Base-by-base conservation (phyloP, 2,888 invertebrate genomes). In the Oxycera nigricornis region DNA sequence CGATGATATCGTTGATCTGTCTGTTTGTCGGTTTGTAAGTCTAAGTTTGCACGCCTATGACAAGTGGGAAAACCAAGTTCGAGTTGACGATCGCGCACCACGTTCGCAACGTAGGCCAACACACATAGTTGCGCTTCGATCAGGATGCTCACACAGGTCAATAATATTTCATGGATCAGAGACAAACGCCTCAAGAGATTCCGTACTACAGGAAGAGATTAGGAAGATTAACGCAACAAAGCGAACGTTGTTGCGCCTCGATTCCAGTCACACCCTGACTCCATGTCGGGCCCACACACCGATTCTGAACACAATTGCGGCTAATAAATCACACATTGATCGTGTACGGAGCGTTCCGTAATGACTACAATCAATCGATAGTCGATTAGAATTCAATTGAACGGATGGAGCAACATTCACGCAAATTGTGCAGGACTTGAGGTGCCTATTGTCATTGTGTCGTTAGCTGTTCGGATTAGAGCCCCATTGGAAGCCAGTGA, bases 291-390 rank as follows among this genome's bases (percentile, higher is more conserved):
- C 76, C 76, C 74, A 67, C 67, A 55, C 70, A 52, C 41, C 14
- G 9, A 14, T 17, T 46, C 30, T 39, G 22, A 14, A 62, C 72
- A 72, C 73, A 73, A 74, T 76, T 74, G 74, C 72, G 67, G 65
- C 72, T 73, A 67, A 76, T 76, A 76, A 76, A 76, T 76, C 76
- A 76, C 72, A 65, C 72, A 74, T 74, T 39, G 74, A 73, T 74
- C 74, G 74, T 74, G 72, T 62, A 35, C 22, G 41, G 46, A 24
- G 61, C 20, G 26, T 22, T 73, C 30, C 46, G 41, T 65, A 72
- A 75, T 72, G 35, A 39, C 26, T 62, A 39, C 24, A 68, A 68
- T 30, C 30, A 52, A 68, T 46, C 68, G 68, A 55, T 55, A 22
- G 55, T 1, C 14, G 20, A 50, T 26, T 68, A 22, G 39, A 70